A percentile compares a stretch with the other conserved stretches of the same genome.
phyloP scores from a whole-genome alignment of 2,888 invertebrate genomes.

The Lepidochrysops patricia region DNA sequence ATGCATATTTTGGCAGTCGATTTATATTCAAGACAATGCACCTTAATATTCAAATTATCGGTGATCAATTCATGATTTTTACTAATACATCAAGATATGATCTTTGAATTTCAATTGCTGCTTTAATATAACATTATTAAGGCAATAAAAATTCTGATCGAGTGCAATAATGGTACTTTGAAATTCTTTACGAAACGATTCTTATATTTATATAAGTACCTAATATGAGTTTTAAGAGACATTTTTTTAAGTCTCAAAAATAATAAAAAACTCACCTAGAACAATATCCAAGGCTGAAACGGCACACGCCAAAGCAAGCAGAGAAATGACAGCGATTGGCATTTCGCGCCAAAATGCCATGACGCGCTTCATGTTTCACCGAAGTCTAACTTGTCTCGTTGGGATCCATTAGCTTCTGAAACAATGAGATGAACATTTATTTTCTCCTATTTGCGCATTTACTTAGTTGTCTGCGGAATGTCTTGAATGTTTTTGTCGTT shows the following conservation, averaged over 20 bases:
- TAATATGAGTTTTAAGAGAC: too few relatives aligned
- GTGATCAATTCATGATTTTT: conserved; percentile 46
- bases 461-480: conserved; percentile 7
- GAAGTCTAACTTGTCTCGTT: conserved; percentile 52
- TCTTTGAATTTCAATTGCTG: conserved; percentile 46
- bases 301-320: conserved; percentile 40
- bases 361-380: conserved; percentile 53
- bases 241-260: too few relatives aligned
- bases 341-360: conserved; percentile 63
- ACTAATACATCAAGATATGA: conserved; percentile 45
- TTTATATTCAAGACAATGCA: conserved; percentile 7
- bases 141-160: conserved; percentile 31
- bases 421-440: conserved; percentile 38
- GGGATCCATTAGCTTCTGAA: conserved; percentile 68
- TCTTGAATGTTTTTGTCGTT: conserved; percentile 7
- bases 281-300: conserved; percentile 57
- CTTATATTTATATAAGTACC: too few relatives aligned
- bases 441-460: conserved; percentile 21
- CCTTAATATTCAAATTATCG: conserved; percentile 40
- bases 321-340: conserved; percentile 50
- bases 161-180: conserved; percentile 24
- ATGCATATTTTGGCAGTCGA: conserved; percentile 8
- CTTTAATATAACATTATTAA: conserved; percentile 30
- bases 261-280: conserved; percentile 46
- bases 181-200: conserved; percentile 18